Evolutionary conservation across 2,113 vertebrate species (phyloP).

Genomic region (Oenanthe oenanthe): DNA sequence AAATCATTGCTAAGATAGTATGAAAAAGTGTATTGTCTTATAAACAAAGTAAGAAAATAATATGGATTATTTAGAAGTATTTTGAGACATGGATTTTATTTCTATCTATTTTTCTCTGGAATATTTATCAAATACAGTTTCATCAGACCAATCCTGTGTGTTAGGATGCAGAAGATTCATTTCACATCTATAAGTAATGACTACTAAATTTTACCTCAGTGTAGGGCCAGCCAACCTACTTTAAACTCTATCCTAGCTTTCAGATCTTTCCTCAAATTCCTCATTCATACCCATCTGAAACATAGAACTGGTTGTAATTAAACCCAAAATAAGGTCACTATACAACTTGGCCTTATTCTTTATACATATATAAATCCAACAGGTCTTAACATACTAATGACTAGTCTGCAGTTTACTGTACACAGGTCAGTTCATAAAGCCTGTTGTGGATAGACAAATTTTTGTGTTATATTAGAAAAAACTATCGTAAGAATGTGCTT

Average conservation of each 20-base stretch:
- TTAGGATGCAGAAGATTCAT: not conserved
- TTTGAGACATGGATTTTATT: not conserved
- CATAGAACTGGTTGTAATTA: slow-evolving; percentile 21
- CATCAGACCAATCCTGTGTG: not conserved
- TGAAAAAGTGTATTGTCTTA: not conserved
- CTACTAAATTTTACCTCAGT: not conserved
- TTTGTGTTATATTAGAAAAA: not conserved
- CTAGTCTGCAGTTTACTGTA: not conserved
- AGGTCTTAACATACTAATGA: not conserved
- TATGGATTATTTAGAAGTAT: not conserved
- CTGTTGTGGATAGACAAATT: not conserved
- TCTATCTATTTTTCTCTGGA: not conserved
- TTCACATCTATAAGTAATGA: not conserved
- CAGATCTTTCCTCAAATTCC: not conserved
- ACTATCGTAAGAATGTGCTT: not conserved
- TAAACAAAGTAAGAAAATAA: not conserved
- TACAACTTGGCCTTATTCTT: not conserved
- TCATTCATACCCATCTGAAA: slow-evolving; percentile 29
- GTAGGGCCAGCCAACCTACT: not conserved
- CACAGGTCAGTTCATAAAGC: not conserved
- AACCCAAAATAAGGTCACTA: not conserved
- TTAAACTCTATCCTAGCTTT: not conserved
- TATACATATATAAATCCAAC: not conserved
- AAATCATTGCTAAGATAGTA: not conserved
- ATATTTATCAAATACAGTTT: not conserved